Evolutionary conservation across 2,888 invertebrate genomes (phyloP).

Genomic region (Netelia virgata): DNA sequence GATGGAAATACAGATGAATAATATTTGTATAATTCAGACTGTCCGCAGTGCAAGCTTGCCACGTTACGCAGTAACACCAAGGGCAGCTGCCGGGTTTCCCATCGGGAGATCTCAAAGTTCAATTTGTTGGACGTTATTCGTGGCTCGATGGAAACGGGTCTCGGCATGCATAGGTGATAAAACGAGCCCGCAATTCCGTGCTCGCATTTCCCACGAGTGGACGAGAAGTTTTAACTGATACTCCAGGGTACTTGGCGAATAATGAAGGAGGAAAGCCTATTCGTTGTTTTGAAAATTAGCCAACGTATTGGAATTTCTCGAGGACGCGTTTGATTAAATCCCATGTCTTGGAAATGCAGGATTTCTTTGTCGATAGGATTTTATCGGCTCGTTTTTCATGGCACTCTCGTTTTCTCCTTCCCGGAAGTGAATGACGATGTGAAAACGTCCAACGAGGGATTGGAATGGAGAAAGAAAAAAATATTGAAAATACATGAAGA

Average conservation of each 20-base stretch:
- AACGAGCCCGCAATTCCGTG: constrained; percentile 44
- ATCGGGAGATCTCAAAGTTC: constrained; percentile 55
- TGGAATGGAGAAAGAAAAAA: not conserved
- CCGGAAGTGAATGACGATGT: not conserved
- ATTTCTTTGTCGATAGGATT: not conserved
- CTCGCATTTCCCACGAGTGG: constrained; percentile 64
- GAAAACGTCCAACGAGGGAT: not conserved
- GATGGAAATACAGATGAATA: too few relatives aligned
- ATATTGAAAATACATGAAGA: not conserved
- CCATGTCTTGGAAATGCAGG: not conserved
- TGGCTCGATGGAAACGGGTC: not conserved
- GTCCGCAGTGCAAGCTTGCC: too few relatives aligned
- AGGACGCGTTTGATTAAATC: not conserved
- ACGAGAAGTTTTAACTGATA: not conserved
- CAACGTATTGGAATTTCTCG: not conserved
- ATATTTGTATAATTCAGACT: too few relatives aligned
- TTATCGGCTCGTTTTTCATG: not conserved
- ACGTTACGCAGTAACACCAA: not conserved
- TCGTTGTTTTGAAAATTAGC: constrained; percentile 29
- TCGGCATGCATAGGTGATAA: constrained; percentile 41
- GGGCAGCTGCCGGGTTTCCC: constrained; percentile 30
- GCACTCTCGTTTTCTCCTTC: not conserved
- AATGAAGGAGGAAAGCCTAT: not conserved
- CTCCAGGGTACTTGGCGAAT: constrained; percentile 17
- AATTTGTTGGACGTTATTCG: constrained; percentile 36